These are phyloP conservation scores for Eriosoma lanigerum DNA, from an alignment of 1,140 invertebrate genomes.

Conservation along the genomic window DNA sequence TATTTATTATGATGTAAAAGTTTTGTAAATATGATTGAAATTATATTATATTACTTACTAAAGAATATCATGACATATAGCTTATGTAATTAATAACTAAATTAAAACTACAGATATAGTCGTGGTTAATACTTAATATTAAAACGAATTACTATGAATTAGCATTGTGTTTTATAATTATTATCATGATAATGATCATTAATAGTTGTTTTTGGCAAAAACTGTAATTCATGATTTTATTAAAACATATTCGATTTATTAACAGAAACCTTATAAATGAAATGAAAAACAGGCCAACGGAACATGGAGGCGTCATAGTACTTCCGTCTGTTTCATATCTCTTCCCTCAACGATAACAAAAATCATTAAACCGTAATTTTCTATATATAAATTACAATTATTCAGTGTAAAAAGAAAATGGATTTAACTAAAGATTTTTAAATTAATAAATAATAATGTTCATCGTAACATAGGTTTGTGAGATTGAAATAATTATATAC, in stretches of 20 bases:
- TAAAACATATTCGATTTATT: conserved; percentile 38
- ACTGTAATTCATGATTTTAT: not conserved
- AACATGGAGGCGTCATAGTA: conserved; percentile 39
- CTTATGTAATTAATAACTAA: too few relatives aligned
- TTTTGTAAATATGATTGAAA: too few relatives aligned
- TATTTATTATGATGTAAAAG: too few relatives aligned
- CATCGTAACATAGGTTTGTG: not conserved
- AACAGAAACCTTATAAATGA: conserved; percentile 40
- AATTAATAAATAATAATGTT: not conserved
- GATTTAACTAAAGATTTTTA: conserved; percentile 7
- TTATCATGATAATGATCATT: not conserved
- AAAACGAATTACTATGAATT: not conserved
- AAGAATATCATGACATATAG: too few relatives aligned
- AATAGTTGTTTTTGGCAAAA: conserved; percentile 3
- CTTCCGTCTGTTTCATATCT: conserved; percentile 41
- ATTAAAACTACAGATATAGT: not conserved
- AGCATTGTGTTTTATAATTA: not conserved
- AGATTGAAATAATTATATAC: not conserved
- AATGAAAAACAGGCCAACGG: conserved; percentile 48
- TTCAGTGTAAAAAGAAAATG: not conserved
- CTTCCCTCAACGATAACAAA: conserved; percentile 40
- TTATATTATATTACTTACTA: too few relatives aligned
- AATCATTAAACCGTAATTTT: conserved; percentile 4
- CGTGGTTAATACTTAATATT: not conserved
- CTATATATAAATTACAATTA: not conserved